Base-by-base conservation (phyloP, 1,140 invertebrate species). In the Drosophila azteca region DNA sequence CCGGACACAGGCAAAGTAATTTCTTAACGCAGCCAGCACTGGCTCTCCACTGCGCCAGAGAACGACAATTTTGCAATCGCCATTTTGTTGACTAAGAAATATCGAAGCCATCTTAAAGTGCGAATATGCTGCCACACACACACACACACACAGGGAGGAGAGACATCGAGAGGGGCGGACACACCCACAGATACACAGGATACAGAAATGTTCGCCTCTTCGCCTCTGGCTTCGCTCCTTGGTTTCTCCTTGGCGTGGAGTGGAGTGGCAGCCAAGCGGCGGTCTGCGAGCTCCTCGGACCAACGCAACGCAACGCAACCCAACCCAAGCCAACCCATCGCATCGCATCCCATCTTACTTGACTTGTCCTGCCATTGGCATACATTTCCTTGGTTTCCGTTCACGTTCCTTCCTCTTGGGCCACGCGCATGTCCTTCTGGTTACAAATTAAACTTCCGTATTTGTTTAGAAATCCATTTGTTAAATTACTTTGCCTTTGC, bases 371-470 rank as follows among this genome's bases (percentile, higher is more conserved):
- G 82, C 79, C 83, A 78, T 60, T 88, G 83, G 83, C 83, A 83
- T 72, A 87, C 83, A 87, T 87, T 88, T 87, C 79, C 83, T 87
- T 79, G 64, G 70, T 67, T 82, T 88, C 79, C 82, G 79, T 52
- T 51, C 43, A 62, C 24, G 24, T 26, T 26, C 24, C 65, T 60
- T 59, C 60, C 52, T 54, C 45, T 57, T 31, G 11, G 39, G 44
- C 73, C 81, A 74, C 70, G 72, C 71, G 76, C 84, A 63, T 84
- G 84, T 88, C 83, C 84, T 84, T 89, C 77, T 83, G 75, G 82
- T 90, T 90, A 90, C 87, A 90, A 90, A 90, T 90, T 90, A 90
- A 90, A 90, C 85, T 82, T 90, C 87, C 87, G 87, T 90, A 90
- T 90, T 90, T 90, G 87, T 90, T 90, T 87, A 82, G 87, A 90